Base-by-base conservation (phyloP, 2,797 vertebrate genomes). In the Lateolabrax maculatus region DNA sequence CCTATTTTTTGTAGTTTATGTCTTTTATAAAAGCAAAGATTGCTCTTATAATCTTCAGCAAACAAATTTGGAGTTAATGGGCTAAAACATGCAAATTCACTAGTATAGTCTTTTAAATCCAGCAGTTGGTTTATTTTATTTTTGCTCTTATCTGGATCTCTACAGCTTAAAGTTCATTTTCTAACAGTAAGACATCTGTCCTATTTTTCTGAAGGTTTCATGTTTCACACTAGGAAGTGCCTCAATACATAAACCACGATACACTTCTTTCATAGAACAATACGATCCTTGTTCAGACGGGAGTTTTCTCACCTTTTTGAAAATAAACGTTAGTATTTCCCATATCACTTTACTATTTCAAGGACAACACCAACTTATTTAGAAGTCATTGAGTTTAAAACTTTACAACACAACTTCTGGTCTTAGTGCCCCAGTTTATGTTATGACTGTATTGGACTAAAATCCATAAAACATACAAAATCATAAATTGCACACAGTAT, bases 201-300 rank as follows among this genome's bases (percentile, higher is more conserved):
- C 23, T 41, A 25, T 61, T 52, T 60, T 37, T 62, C 15, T 56
- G 13, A 55, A 23, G 31, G 56, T 65, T 80, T 64, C 10, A n/a
- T 23, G 39, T 57, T 71, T 63, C 61, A 43, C 21, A 69, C n/a
- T 10, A n/a, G 34, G 51, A 51, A 8, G 41, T 53, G 62, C 19
- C 25, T 29, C 29, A 37, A 21, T 21, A 37, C 31, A 72, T 79
- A 56, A 72, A 77, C 60, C 44, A 53, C 27, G n/a, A 64, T 13
- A 37, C 9, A 1, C 36, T 25, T 57, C 16, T 29, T 64, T 66
- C 23, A 19, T 41, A 7, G n/a, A 37, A 46, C 29, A 67, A 57
- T 53, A 70, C 4, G 36, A 57, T 69, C 53, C 41, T 21, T 53
- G 27, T 16, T 52, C 27, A 51, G 49, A n/a, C 23, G 9, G 19